These are phyloP conservation scores for Pleuronectes platessa DNA, from an alignment of 2,113 vertebrate species.

Conservation along the genomic window DNA sequence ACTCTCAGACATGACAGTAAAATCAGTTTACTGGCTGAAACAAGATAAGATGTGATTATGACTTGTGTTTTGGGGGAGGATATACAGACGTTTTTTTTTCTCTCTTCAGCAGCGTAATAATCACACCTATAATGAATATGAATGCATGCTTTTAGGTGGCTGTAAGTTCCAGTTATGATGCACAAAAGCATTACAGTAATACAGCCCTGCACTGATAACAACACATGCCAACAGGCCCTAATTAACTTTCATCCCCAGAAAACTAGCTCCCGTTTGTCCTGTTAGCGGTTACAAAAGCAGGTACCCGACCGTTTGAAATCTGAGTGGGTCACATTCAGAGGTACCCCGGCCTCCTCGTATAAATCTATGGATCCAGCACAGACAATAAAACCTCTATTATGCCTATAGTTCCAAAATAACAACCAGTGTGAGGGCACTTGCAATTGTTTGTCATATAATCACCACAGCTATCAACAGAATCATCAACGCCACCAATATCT, in stretches of 20 bases:
- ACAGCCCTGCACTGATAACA: constrained; percentile 50
- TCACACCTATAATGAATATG: constrained; percentile 58
- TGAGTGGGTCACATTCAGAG: constrained; percentile 77
- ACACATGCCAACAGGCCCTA: constrained; percentile 61
- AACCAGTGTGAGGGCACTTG: constrained; percentile 81
- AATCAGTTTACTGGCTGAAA: constrained; percentile 17
- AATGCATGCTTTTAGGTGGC: constrained; percentile 70
- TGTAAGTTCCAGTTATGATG: constrained; percentile 61
- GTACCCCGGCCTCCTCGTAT: constrained; percentile 65
- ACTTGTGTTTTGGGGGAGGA: constrained; percentile 30
- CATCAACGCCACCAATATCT: constrained; percentile 75
- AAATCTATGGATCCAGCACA: constrained; percentile 70
- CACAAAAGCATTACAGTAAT: constrained; percentile 60
- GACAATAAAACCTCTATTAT: constrained; percentile 71
- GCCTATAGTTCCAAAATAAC: constrained; percentile 76
- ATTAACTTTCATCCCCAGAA: constrained; percentile 34
- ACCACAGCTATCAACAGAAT: constrained; percentile 81
- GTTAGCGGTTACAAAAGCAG: constrained; percentile 41
- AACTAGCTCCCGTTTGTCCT: constrained; percentile 32
- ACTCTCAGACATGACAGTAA: constrained; percentile 24
- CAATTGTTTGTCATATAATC: constrained; percentile 76
- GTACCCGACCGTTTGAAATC: constrained; percentile 36
- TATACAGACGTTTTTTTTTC: constrained; percentile 31
- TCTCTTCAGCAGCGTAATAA: constrained; percentile 53
- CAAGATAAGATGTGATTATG: constrained; percentile 26